phyloP scores from a whole-genome alignment of 92 coral and sea anemone genomes.

The Isaurus tuberculatus region DNA sequence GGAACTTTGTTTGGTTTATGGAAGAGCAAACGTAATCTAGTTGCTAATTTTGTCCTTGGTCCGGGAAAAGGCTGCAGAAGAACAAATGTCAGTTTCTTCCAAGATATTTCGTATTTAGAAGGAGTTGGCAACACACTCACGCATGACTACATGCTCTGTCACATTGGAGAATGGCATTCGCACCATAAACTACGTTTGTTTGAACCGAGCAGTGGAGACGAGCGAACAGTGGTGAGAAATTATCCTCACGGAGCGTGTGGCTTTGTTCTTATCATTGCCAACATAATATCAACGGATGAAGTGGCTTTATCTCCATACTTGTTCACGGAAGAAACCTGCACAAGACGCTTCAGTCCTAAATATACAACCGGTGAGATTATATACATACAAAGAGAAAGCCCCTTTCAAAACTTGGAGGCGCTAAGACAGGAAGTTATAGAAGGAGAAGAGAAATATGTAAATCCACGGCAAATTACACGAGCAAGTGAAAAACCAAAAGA shows the following conservation, averaged over 20 bases:
- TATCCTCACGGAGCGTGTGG: conserved; percentile 77
- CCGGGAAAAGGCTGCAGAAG: conserved; percentile 78
- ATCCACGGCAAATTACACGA: no score
- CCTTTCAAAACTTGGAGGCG: not conserved
- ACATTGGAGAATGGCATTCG: conserved; percentile 97
- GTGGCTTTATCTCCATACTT: conserved; percentile 67
- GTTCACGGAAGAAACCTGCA: conserved; percentile 29
- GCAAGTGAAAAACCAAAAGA: not conserved
- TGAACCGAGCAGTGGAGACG: conserved; percentile 84
- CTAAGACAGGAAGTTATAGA: not conserved
- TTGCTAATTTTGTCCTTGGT: conserved; percentile 81
- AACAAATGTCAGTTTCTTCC: conserved; percentile 71
- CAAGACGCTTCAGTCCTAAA: not conserved
- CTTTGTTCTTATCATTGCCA: conserved; percentile 82
- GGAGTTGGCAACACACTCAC: conserved; percentile 77
- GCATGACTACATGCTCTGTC: conserved; percentile 76
- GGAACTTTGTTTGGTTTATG: conserved; percentile 91
- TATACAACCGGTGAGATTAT: conserved; percentile 46
- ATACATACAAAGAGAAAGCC: conserved; percentile 17
- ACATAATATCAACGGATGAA: conserved; percentile 45
- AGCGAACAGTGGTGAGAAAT: conserved; percentile 68
- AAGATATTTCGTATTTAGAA: conserved; percentile 77
- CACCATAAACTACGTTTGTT: conserved; percentile 75
- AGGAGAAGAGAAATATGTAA: not conserved
- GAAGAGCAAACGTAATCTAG: conserved; percentile 24